Conservation (phyloP, 1,140 invertebrate genomes). For the Hyles euphorbiae region DNA sequence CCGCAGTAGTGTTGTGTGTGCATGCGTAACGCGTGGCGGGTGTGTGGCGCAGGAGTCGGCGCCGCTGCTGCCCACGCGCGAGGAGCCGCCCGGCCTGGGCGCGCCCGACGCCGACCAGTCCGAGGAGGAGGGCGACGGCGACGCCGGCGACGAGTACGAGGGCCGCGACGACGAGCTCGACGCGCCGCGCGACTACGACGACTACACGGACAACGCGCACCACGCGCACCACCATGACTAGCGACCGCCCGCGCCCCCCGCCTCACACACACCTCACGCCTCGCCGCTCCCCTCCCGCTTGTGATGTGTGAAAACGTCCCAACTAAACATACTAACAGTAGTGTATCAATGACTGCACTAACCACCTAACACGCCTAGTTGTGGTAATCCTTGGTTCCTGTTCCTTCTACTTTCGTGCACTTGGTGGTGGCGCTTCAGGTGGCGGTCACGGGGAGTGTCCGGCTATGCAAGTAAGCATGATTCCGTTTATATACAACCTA, state of each 20-base stretch:
- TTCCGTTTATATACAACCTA: too few relatives aligned
- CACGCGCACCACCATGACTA: slow-evolving; percentile 47
- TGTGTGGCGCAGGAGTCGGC: slow-evolving; percentile 44
- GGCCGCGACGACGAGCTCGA: slow-evolving; percentile 73
- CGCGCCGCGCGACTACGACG: slow-evolving; percentile 69
- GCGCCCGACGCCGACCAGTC: slow-evolving; percentile 24
- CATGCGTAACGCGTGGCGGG: slow-evolving; percentile 18
- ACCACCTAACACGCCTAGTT: too few relatives aligned
- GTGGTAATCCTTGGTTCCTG: too few relatives aligned
- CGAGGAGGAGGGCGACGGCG: slow-evolving; percentile 44
- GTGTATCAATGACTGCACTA: neutral
- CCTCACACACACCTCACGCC: neutral
- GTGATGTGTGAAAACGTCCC: neutral
- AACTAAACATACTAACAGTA: neutral
- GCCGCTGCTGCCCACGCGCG: slow-evolving; percentile 16
- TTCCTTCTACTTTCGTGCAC: too few relatives aligned
- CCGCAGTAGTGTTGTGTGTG: neutral
- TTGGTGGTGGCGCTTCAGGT: too few relatives aligned
- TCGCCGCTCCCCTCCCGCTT: neutral
- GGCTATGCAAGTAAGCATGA: too few relatives aligned
- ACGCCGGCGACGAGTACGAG: slow-evolving; percentile 69
- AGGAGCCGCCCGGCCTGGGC: slow-evolving; percentile 40
- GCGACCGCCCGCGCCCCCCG: slow-evolving; percentile 16
- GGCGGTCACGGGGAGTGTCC: too few relatives aligned
- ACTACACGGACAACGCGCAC: slow-evolving; percentile 75